Evolutionary conservation across 2,888 invertebrate species (phyloP).

Genomic region (Drosophila testacea): DNA sequence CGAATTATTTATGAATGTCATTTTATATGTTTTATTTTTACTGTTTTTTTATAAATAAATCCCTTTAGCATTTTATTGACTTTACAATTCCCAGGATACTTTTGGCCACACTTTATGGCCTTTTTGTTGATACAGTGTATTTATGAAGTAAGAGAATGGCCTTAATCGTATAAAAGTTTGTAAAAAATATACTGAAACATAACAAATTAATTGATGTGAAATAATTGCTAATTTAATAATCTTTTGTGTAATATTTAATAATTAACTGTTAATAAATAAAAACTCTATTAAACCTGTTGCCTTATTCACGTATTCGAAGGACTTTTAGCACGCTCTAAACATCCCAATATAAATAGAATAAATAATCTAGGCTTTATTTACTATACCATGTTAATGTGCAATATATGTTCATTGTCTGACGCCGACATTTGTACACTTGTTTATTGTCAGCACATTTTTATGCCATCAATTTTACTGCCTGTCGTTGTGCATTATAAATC

Average conservation of each 20-base stretch:
- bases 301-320: not conserved
- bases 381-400: conserved; percentile 10
- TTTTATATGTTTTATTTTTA: conserved; percentile 49
- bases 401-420: conserved; percentile 27
- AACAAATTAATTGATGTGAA: conserved; percentile 15
- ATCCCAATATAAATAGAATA: not conserved
- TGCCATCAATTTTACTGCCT: conserved; percentile 50
- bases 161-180: not conserved
- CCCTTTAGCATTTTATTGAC: conserved; percentile 64
- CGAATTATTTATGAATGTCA: conserved; percentile 66
- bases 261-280: not conserved
- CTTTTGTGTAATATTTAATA: not conserved
- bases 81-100: conserved; percentile 52
- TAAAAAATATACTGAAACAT: conserved; percentile 7
- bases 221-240: conserved; percentile 3
- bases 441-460: conserved; percentile 58
- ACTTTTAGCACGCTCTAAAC: not conserved
- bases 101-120: not conserved
- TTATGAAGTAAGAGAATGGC: conserved; percentile 9
- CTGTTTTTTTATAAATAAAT: conserved; percentile 72
- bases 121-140: conserved; percentile 8
- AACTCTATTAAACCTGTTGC: not conserved
- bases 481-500: conserved; percentile 65
- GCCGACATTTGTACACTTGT: conserved; percentile 61
- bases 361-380: not conserved